Evolutionary conservation across 64 coral and sea anemone genomes (phyloP), one percentile per base, ranked within the genome.

Genomic region (Actinia tenebrosa): DNA sequence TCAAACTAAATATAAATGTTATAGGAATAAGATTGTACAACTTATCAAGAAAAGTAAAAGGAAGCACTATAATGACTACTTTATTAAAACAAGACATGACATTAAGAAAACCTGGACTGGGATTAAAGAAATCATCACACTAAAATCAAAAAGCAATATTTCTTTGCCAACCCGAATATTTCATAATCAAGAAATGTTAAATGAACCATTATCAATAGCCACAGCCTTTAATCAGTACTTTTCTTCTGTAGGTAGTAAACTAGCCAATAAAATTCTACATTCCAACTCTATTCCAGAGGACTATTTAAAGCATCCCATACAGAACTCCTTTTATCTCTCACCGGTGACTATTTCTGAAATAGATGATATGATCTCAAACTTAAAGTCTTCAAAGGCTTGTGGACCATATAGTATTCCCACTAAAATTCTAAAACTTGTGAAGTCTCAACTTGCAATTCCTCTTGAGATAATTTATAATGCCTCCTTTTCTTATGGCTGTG

Each of bases 391-490:
- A 1, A 90, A 90, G 37, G 27, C 81, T 85, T 3, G 13, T 90
- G 89, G 89, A 53, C 89, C 89, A 9, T 85, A 53, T 71, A 90
- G 89, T 72, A 75, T 90, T 84, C 81, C 89, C 44, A 54, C 84
- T 16, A 71, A 0, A 37, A 37, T 37, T 37, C 30, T 37, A 37
- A 89, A 84, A 83, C 62, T 83, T 45, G 25, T 83, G 26, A 42
- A 84, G 52, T 4, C 5, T 69, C 19, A 45, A 7, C 15, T 90
- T 20, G 68, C 58, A 20, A 44, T 53, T 45, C 89, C 89, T 69
- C 53, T 90, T 62, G 81, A 90, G 30, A 85, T 85, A 16, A 84
- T 90, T 62, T 90, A 69, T 71, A 90, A 85, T 90, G 59, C 79
- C 53, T 90, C 89, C 71, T 71, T 90, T n/a, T 71, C 45, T 15